Conservation (phyloP, 2,888 invertebrate species). For the Athalia rosae region DNA sequence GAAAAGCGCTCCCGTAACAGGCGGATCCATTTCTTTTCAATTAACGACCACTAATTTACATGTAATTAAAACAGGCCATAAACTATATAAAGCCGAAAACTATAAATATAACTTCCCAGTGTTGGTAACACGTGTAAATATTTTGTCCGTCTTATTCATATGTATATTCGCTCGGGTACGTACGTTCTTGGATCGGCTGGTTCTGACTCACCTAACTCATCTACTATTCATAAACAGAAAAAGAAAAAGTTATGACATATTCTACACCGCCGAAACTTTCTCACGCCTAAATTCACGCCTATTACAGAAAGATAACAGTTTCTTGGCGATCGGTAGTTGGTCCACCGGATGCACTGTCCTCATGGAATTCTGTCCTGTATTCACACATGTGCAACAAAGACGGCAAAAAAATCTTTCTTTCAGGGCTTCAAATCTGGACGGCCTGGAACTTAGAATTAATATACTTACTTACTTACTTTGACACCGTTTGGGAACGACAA, state of each 20-base stretch:
- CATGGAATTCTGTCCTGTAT: not conserved
- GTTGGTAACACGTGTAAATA: not conserved
- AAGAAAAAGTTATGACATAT: conserved; percentile 1
- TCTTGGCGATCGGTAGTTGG: not conserved
- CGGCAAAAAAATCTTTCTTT: not conserved
- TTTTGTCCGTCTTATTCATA: not conserved
- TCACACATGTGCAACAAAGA: not conserved
- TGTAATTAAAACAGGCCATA: not conserved
- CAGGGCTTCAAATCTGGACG: not conserved
- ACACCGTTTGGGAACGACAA: conserved; percentile 15
- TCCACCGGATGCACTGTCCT: not conserved
- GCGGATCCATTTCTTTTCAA: not conserved
- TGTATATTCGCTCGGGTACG: not conserved
- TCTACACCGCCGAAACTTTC: conserved; percentile 4
- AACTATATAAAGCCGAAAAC: not conserved
- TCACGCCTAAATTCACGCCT: not conserved
- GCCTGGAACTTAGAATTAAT: no score
- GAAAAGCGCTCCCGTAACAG: no score
- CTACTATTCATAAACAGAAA: not conserved
- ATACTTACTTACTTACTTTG: not conserved
- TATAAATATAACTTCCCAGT: not conserved
- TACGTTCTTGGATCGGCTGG: not conserved
- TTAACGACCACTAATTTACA: conserved; percentile 1
- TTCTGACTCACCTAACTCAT: conserved; percentile 4
- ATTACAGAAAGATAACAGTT: not conserved